Base-by-base conservation (phyloP, 30 jellyfish, hydroid and myxozoan genomes). In the Chrysaora quinquecirrha region DNA sequence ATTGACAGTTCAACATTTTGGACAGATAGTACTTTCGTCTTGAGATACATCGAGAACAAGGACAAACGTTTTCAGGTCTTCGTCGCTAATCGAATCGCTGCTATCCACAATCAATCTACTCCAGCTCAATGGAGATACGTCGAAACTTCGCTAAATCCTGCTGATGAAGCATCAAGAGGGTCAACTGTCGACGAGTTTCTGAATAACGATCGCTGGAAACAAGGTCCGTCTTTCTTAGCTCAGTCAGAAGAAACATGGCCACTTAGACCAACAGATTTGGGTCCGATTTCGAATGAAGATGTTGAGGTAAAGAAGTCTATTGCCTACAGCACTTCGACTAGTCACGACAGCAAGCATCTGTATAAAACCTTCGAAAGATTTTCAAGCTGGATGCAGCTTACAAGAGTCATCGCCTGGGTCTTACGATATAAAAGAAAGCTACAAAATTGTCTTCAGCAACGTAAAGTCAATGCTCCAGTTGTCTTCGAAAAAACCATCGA, bases 121-220 rank as follows among this genome's bases (percentile, higher is more conserved):
- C 88, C 87, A 3, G 18, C 11, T 3, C 87, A 75, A 31, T 75
- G 87, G 87, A 4, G 24, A 34, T 75, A 75, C 27, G 86, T 49
- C 11, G 47, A 23, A 10, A 60, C 87, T 6, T 14, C 23, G 56
- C 24, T 34, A 9, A 75, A 75, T 20, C 86, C 87, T 3, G 87
- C 87, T 4, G 86, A 75, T 75, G 88, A 79, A 11, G 90, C 87
- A 20, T 79, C 90, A 63, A 24, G 88, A 23, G 90, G 90, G 48
- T 25, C 19, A 28, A 64, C 69, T 2, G 71, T 3, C 1, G 32
- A 76, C 2, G 60, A 76, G 32, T 60, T 76, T 2, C 24, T 75
- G 7, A 9, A 50, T 19, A 75, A 32, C 20, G 84, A 75, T 20
- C 84, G 87, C 7, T 75, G 87, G 87, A 21, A 18, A 27, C 16